Evolutionary conservation across 1,140 invertebrate genomes (phyloP).

Genomic region (Drosophila cardini): DNA sequence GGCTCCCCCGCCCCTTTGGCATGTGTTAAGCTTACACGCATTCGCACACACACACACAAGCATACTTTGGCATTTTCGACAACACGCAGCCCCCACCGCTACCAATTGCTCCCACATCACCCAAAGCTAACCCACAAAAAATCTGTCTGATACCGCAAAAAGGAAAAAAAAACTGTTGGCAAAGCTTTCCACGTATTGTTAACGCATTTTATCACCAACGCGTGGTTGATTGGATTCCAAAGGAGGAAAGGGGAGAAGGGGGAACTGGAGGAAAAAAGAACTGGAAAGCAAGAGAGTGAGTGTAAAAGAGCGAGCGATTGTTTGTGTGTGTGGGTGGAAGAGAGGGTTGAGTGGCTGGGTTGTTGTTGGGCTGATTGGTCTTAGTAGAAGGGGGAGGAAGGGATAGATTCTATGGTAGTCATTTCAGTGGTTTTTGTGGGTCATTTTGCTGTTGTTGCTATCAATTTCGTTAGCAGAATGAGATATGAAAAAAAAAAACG

Average conservation of each 20-base stretch:
- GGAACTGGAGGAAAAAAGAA: conserved; percentile 6
- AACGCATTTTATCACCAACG: conserved; percentile 82
- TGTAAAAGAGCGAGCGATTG: background rate
- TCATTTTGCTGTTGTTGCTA: conserved; percentile 66
- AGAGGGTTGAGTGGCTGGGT: conserved; percentile 13
- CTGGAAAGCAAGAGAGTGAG: conserved; percentile 3
- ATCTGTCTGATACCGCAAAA: conserved; percentile 80
- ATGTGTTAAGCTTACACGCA: background rate
- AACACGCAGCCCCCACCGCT: conserved; percentile 26
- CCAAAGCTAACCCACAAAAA: conserved; percentile 69
- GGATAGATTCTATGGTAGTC: conserved; percentile 37
- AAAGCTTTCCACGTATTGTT: conserved; percentile 82
- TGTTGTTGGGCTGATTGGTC: conserved; percentile 5
- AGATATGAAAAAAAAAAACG: conserved; percentile 26
- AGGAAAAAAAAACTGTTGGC: conserved; percentile 73
- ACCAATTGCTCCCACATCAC: conserved; percentile 5
- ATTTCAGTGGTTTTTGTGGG: conserved; percentile 60
- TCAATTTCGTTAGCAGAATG: conserved; percentile 39
- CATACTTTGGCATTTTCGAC: conserved; percentile 17
- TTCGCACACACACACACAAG: conserved; percentile 2
- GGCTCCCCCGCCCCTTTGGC: conserved; percentile 12
- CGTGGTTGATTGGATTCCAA: conserved; percentile 80
- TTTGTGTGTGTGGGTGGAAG: conserved; percentile 5
- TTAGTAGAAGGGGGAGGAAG: background rate
- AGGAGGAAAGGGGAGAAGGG: conserved; percentile 1